Percentiles rank a stretch among this genome's conserved stretches.
phyloP scores from a whole-genome alignment of 2,888 invertebrate species.

The Drosophila mulleri region DNA sequence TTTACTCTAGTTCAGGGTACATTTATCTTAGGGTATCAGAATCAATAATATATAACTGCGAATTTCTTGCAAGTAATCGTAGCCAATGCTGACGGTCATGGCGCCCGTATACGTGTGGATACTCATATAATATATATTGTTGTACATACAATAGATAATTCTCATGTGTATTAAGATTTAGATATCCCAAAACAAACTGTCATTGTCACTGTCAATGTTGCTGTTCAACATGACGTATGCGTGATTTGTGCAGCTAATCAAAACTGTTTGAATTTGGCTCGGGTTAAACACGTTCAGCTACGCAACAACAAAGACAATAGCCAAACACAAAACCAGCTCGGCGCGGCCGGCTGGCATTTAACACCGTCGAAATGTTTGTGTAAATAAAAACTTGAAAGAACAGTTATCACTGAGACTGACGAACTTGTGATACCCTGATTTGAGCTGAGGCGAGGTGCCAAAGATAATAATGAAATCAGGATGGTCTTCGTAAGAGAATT shows the following conservation, averaged over 20 bases:
- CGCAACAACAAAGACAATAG: slow-evolving; percentile 36
- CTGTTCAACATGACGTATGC: slow-evolving; percentile 67
- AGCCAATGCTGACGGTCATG: slow-evolving; percentile 40
- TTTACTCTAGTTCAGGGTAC: neutral
- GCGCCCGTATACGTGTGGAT: slow-evolving; percentile 1
- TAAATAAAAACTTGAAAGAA: slow-evolving; percentile 11
- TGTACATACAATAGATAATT: slow-evolving; percentile 14
- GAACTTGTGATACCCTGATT: slow-evolving; percentile 6
- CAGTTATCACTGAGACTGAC: neutral
- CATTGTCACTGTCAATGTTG: slow-evolving; percentile 64
- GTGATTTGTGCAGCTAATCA: slow-evolving; percentile 61
- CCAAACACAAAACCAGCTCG: slow-evolving; percentile 34
- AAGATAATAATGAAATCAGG: neutral
- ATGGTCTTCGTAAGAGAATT: neutral
- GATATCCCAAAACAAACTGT: slow-evolving; percentile 30
- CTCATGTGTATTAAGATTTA: slow-evolving; percentile 20
- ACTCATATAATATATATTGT: slow-evolving; percentile 11
- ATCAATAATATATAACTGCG: neutral
- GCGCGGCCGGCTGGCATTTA: slow-evolving; percentile 49
- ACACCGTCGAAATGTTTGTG: slow-evolving; percentile 55
- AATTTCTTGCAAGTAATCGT: slow-evolving; percentile 44
- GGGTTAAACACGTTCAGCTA: slow-evolving; percentile 29
- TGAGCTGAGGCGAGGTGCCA: neutral
- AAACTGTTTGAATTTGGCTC: slow-evolving; percentile 43
- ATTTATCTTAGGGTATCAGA: neutral